Base-by-base conservation (phyloP, 2,797 vertebrate species). In the Cuniculus paca region DNA sequence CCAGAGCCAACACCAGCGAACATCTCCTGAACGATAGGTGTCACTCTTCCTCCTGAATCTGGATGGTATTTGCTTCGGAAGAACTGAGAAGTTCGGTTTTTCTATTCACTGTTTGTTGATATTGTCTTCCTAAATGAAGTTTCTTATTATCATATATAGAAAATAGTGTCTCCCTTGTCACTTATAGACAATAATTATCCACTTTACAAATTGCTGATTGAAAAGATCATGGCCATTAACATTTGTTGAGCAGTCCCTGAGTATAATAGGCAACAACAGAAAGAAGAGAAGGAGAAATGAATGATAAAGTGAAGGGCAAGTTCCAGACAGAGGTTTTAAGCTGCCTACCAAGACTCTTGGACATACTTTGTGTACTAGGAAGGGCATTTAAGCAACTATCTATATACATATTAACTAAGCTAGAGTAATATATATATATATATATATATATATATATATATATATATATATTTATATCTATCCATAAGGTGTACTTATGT, bases 191-290 rank as follows among this genome's bases (percentile, higher is more conserved):
- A 88, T 93, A 95, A 97, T 95, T 60, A 88, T 78, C 77, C 90
- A 78, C 82, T 92, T 95, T 84, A 81, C 60, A 96, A 97, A 97
- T 60, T 84, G 94, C 95, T 63, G 60, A 91, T 91, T 87, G 83
- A 91, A 96, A 97, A 97, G 83, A 96, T 97, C 94, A 86, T 74
- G 70, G 31, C 52, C 72, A 94, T 97, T 95, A 96, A 97, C 95
- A 97, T 95, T 97, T 97, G 60, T 75, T 80, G 94, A 95, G 52
- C 65, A 91, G 70, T 45, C 60, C 42, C 79, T 88, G 86, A 83
- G 90, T 82, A 87, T 65, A 60, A 42, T 22, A 65, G 52, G 75
- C 68, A 79, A 6, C 72, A 90, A 70, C 34, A 90, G 24, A 60
- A 93, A 83, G 54, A 45, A 52, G 54, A 83, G n/a, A 82, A 92